Conservation (phyloP, 2,888 invertebrate genomes). For the Ametastegia equiseti region DNA sequence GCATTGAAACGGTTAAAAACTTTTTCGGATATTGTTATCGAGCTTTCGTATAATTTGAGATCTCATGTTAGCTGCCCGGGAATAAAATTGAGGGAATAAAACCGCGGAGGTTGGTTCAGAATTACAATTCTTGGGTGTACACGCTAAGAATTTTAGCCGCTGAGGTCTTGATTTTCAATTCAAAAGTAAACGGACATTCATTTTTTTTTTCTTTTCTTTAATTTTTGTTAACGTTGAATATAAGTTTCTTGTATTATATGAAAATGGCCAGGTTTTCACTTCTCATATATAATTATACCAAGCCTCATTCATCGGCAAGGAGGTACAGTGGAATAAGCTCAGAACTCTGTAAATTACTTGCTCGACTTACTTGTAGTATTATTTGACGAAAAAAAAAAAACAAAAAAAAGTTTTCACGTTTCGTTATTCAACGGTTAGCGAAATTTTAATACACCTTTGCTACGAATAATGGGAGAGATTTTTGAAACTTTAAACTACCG, state of each 20-base stretch:
- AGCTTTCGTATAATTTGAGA: too few species aligned
- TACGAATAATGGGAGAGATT: background rate
- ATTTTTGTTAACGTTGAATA: background rate
- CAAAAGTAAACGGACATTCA: background rate
- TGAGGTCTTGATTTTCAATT: background rate
- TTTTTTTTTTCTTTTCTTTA: background rate
- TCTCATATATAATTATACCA: background rate
- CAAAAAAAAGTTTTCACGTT: too few species aligned
- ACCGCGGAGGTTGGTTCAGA: background rate
- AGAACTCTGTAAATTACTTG: slow-evolving; percentile 22
- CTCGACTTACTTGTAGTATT: too few species aligned
- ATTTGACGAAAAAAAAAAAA: too few species aligned
- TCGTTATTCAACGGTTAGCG: too few species aligned
- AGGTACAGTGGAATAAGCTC: background rate
- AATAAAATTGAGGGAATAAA: background rate
- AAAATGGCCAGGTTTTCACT: background rate
- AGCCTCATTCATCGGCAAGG: background rate
- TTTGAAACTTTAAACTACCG: slow-evolving; percentile 7
- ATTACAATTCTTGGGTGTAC: background rate
- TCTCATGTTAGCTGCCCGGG: too few species aligned
- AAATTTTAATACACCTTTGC: too few species aligned
- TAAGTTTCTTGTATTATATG: too few species aligned
- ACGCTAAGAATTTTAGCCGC: background rate
- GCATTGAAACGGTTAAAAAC: background rate
- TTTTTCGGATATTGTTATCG: too few species aligned